These are phyloP conservation scores for Tubulanus polymorphus DNA, from an alignment of 2,888 invertebrate species.

Conservation along the genomic window DNA sequence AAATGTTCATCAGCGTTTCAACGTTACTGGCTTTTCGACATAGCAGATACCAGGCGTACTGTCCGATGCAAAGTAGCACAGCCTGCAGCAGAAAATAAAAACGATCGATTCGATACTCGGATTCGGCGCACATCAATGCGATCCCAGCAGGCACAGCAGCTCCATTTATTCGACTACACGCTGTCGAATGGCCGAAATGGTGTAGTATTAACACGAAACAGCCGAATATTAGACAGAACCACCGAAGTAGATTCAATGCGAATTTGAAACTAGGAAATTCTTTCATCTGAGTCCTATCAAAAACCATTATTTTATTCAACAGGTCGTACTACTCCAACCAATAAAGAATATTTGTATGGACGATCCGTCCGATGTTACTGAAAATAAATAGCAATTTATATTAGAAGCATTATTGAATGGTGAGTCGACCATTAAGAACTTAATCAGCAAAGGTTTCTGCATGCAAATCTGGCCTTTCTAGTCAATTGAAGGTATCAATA, in stretches of 20 bases:
- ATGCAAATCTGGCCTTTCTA: too few species aligned
- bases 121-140: background rate
- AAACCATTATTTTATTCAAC: too few species aligned
- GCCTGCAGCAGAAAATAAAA: background rate
- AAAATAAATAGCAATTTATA: too few species aligned
- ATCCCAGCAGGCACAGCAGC: background rate
- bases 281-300: background rate
- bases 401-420: too few species aligned
- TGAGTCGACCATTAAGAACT: too few species aligned
- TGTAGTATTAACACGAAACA: background rate
- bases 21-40: background rate
- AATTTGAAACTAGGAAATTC: background rate
- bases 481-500: too few species aligned
- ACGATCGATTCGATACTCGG: background rate
- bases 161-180: background rate
- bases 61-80: background rate
- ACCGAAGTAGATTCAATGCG: background rate
- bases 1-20: slow-evolving; percentile 1
- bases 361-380: too few species aligned
- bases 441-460: too few species aligned
- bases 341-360: too few species aligned
- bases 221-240: background rate
- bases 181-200: background rate
- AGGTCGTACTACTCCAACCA: too few species aligned
- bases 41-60: background rate